These are phyloP conservation scores for Pollenia labialis DNA, from an alignment of 2,888 invertebrate genomes.

Conservation along the genomic window DNA sequence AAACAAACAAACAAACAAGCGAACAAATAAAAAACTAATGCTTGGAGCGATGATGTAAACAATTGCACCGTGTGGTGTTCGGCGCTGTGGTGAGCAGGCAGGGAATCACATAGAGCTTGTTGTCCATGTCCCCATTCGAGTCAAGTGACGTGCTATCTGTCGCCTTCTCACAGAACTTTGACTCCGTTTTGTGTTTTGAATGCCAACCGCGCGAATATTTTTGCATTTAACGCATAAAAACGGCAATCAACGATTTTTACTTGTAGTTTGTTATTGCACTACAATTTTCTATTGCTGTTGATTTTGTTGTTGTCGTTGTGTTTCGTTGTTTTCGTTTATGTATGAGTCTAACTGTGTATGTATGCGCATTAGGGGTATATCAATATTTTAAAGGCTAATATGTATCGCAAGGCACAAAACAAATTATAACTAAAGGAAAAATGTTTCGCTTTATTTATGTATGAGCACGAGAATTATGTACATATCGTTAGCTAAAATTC, in stretches of 20 bases:
- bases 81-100: slow-evolving; percentile 63
- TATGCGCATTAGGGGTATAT: slow-evolving; percentile 16
- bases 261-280: slow-evolving; percentile 50
- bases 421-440: background rate
- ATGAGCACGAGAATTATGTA: background rate
- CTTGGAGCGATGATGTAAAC: slow-evolving; percentile 72
- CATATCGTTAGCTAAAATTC: too few species aligned
- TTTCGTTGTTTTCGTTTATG: slow-evolving; percentile 5
- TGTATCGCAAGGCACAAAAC: background rate
- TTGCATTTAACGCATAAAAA: slow-evolving; percentile 72
- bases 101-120: slow-evolving; percentile 77
- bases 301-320: slow-evolving; percentile 11
- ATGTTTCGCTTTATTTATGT: background rate
- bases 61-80: slow-evolving; percentile 56
- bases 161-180: slow-evolving; percentile 84
- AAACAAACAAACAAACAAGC: slow-evolving; percentile 29
- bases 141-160: slow-evolving; percentile 84
- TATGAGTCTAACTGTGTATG: background rate
- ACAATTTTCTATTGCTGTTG: slow-evolving; percentile 54
- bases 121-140: slow-evolving; percentile 84
- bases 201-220: slow-evolving; percentile 78
- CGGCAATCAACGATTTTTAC: slow-evolving; percentile 71
- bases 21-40: slow-evolving; percentile 55
- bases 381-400: background rate
- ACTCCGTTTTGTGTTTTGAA: slow-evolving; percentile 82